phyloP scores from a whole-genome alignment of 2,113 vertebrate genomes.

The Sterna hirundo region DNA sequence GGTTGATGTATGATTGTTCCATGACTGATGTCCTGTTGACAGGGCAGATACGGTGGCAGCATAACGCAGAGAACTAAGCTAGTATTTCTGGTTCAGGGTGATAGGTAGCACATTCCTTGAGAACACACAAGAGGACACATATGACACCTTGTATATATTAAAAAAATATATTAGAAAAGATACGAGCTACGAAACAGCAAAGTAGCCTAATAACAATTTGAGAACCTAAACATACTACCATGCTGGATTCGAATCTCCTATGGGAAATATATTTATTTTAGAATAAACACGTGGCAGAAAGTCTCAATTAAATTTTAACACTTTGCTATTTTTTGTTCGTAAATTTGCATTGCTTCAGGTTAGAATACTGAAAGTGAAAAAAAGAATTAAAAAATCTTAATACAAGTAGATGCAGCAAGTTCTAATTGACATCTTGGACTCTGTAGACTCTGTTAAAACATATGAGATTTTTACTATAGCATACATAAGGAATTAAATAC shows the following conservation, averaged over 20 bases:
- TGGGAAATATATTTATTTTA: background rate
- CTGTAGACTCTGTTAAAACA: background rate
- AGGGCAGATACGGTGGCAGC: background rate
- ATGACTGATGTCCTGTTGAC: background rate
- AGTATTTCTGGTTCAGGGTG: background rate
- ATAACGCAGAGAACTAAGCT: background rate
- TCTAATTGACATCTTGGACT: background rate
- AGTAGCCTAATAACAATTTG: background rate
- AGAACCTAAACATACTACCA: background rate
- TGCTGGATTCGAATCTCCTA: background rate
- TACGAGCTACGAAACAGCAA: background rate
- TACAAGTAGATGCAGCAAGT: background rate
- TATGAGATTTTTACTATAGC: background rate
- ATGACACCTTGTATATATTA: background rate
- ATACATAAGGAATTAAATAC: slow-evolving; percentile 22
- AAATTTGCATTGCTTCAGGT: background rate
- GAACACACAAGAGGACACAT: background rate
- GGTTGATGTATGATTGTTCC: background rate
- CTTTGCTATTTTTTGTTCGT: background rate
- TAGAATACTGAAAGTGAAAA: background rate
- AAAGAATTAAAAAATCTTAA: background rate
- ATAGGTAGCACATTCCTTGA: background rate
- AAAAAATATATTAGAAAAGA: background rate
- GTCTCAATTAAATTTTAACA: background rate
- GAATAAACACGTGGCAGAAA: background rate